phyloP scores from a whole-genome alignment of 1,140 invertebrate genomes.

The Rhopalosiphum maidis region DNA sequence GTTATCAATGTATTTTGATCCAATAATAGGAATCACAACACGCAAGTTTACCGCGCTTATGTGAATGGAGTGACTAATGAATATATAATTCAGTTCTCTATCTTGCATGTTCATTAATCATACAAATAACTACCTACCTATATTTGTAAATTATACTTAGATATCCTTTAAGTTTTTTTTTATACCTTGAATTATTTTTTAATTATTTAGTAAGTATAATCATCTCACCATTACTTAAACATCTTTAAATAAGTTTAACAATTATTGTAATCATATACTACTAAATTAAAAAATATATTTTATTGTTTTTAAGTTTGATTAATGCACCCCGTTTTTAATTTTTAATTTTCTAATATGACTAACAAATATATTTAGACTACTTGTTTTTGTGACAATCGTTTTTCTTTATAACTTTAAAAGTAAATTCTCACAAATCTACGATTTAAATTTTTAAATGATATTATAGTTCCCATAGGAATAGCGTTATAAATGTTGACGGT shows the following conservation, averaged over 20 bases:
- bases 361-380: not conserved
- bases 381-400: not conserved
- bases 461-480: not conserved
- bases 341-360: not conserved
- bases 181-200: too few species aligned
- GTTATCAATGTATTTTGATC: not conserved
- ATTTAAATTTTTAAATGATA: not conserved
- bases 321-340: not conserved
- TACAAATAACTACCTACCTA: too few species aligned
- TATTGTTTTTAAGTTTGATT: not conserved
- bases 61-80: too few species aligned
- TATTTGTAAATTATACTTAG: too few species aligned
- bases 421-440: not conserved
- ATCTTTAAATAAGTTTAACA: too few species aligned
- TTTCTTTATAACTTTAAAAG: not conserved
- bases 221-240: not conserved
- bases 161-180: too few species aligned
- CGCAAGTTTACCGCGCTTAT: not conserved
- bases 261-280: not conserved
- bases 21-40: not conserved
- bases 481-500: not conserved
- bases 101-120: not conserved
- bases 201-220: not conserved
- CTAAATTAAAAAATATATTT: not conserved
- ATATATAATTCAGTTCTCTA: not conserved